Conservation (phyloP, 2,113 vertebrate genomes). For the Mormoops blainvillei region DNA sequence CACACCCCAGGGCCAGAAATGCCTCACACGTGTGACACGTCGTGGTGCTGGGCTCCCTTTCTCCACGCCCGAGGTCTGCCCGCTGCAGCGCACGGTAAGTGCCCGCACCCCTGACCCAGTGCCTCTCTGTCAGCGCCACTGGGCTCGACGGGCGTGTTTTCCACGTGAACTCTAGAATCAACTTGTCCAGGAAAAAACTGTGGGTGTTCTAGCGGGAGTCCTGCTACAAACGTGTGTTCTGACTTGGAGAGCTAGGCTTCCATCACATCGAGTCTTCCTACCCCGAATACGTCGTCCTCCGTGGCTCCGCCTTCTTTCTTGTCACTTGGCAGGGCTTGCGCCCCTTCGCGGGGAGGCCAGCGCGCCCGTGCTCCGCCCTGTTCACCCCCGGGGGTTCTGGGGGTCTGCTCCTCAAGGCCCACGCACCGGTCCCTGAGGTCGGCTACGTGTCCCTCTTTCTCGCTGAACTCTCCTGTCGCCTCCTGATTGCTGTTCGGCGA, state of each 20-base stretch:
- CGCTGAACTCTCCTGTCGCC: too few relatives aligned
- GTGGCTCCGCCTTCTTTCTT: not conserved
- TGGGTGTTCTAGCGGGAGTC: not conserved
- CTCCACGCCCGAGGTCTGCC: too few relatives aligned
- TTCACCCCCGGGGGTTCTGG: too few relatives aligned
- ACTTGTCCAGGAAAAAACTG: not conserved
- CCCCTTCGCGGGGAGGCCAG: too few relatives aligned
- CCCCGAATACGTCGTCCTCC: not conserved
- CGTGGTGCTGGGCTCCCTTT: too few relatives aligned
- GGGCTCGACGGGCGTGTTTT: not conserved
- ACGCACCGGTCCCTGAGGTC: not conserved
- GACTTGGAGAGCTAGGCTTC: not conserved
- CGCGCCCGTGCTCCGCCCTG: too few relatives aligned
- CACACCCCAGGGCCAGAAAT: not conserved
- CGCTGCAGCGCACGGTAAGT: too few relatives aligned
- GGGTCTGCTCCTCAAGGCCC: not conserved
- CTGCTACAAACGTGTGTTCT: not conserved
- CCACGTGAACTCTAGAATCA: not conserved
- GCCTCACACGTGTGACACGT: too few relatives aligned
- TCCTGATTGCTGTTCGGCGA: too few relatives aligned
- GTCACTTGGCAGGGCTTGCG: too few relatives aligned
- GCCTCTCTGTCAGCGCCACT: fast-evolving
- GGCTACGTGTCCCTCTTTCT: not conserved
- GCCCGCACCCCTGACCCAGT: not conserved
- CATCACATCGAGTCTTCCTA: not conserved